Percentiles rank a stretch among this genome's conserved stretches.
Conservation (phyloP, 1,140 invertebrate species). For the Leguminivora glycinivorella region DNA sequence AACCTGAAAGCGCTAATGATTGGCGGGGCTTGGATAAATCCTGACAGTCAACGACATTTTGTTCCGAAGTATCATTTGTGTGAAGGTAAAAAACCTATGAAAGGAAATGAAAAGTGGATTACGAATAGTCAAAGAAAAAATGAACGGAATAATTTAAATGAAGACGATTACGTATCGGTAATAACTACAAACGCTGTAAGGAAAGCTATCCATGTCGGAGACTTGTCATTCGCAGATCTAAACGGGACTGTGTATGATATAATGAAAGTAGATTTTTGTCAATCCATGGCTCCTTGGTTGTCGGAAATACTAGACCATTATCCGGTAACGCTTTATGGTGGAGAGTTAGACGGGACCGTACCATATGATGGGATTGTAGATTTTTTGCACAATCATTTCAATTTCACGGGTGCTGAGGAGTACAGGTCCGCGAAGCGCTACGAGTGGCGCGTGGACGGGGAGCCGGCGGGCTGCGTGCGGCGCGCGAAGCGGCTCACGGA, state of each 20-base stretch:
- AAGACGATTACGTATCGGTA: neutral
- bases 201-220: neutral
- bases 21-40: neutral
- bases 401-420: neutral
- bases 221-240: neutral
- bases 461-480: conserved; percentile 11
- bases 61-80: too few relatives aligned
- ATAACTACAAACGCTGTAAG: neutral
- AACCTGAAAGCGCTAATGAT: neutral
- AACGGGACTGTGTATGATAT: neutral
- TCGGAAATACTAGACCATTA: neutral
- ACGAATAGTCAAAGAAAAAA: neutral
- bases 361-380: neutral
- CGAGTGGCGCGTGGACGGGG: neutral
- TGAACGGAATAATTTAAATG: too few relatives aligned
- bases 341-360: neutral
- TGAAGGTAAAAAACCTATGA: too few relatives aligned
- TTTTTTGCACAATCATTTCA: neutral
- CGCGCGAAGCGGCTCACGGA: neutral
- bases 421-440: conserved; percentile 2
- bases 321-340: neutral
- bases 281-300: neutral
- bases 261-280: neutral
- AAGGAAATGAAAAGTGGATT: too few relatives aligned
- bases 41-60: neutral